Percentiles rank a stretch among this genome's conserved stretches.
phyloP scores from a whole-genome alignment of 2,888 invertebrate genomes.

The Drosophila mercatorum region DNA sequence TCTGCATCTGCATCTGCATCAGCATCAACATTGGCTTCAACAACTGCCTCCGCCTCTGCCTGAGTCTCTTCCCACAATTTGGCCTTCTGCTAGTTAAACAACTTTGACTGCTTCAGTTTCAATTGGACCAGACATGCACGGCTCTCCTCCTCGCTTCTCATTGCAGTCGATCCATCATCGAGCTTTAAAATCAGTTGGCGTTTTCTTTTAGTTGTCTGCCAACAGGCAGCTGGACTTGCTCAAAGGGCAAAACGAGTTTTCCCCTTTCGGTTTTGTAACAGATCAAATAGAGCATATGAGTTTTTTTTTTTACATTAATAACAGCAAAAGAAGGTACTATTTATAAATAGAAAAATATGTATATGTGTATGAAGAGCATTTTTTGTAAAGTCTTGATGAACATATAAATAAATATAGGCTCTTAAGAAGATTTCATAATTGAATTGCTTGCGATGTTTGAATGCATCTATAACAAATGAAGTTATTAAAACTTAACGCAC shows the following conservation, averaged over 20 bases:
- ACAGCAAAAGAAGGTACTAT: background rate
- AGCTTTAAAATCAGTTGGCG: slow-evolving; percentile 45
- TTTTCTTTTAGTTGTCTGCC: slow-evolving; percentile 25
- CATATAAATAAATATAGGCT: background rate
- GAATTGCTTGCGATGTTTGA: background rate
- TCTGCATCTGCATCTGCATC: slow-evolving; percentile 26
- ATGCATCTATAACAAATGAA: background rate
- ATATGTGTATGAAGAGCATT: background rate
- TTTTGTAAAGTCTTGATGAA: background rate
- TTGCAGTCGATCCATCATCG: slow-evolving; percentile 58
- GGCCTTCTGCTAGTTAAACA: slow-evolving; percentile 61
- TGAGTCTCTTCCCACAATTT: slow-evolving; percentile 54
- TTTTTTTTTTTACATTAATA: background rate
- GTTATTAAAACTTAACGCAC: background rate
- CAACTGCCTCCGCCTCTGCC: slow-evolving; percentile 16
- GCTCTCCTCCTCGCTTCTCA: slow-evolving; percentile 26
- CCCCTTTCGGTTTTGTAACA: slow-evolving; percentile 19
- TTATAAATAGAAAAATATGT: slow-evolving; percentile 11
- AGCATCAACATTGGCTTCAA: slow-evolving; percentile 23
- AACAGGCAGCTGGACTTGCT: background rate
- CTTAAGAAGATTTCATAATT: background rate
- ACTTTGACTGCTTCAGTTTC: slow-evolving; percentile 51
- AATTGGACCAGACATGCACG: slow-evolving; percentile 47
- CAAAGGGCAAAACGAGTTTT: slow-evolving; percentile 25
- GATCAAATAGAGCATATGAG: slow-evolving; percentile 22